phyloP scores from a whole-genome alignment of 2,888 invertebrate species.

The Ophion ellenae region DNA sequence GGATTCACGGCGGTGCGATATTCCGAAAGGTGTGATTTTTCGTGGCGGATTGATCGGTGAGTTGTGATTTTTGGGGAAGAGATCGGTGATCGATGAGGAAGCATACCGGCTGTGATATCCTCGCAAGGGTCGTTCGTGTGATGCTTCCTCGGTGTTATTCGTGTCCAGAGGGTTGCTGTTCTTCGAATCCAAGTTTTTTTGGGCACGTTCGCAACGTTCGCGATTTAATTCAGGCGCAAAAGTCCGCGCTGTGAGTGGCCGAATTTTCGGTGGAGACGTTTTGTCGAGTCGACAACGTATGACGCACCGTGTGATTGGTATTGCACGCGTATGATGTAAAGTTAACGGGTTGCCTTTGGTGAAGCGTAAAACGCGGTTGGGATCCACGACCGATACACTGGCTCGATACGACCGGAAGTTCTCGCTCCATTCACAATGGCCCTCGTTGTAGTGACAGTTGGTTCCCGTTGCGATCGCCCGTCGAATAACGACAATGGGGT shows the following conservation, averaged over 20 bases:
- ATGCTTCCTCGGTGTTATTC: not conserved
- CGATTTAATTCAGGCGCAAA: too few relatives aligned
- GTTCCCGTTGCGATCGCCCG: slow-evolving; percentile 37
- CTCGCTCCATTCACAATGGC: slow-evolving; percentile 42
- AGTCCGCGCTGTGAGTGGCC: too few relatives aligned
- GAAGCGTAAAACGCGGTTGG: slow-evolving; percentile 56
- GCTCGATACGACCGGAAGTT: slow-evolving; percentile 53
- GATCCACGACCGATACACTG: slow-evolving; percentile 51
- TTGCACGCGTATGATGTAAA: slow-evolving; percentile 25
- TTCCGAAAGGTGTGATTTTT: too few relatives aligned
- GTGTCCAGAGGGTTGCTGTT: not conserved
- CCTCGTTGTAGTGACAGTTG: slow-evolving; percentile 59
- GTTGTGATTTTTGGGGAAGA: not conserved
- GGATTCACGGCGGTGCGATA: too few relatives aligned
- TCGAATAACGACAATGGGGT: not conserved
- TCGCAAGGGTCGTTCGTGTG: not conserved
- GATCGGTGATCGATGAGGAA: not conserved
- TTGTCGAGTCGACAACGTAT: too few relatives aligned
- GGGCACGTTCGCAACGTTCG: too few relatives aligned
- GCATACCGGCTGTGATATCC: too few relatives aligned
- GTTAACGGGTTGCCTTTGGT: slow-evolving; percentile 62
- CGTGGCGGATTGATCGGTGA: not conserved
- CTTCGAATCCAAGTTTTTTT: too few relatives aligned
- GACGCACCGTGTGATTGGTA: not conserved
- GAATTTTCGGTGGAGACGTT: too few relatives aligned